phyloP scores from a whole-genome alignment of 2,113 vertebrate species.

The Myotis brandtii region DNA sequence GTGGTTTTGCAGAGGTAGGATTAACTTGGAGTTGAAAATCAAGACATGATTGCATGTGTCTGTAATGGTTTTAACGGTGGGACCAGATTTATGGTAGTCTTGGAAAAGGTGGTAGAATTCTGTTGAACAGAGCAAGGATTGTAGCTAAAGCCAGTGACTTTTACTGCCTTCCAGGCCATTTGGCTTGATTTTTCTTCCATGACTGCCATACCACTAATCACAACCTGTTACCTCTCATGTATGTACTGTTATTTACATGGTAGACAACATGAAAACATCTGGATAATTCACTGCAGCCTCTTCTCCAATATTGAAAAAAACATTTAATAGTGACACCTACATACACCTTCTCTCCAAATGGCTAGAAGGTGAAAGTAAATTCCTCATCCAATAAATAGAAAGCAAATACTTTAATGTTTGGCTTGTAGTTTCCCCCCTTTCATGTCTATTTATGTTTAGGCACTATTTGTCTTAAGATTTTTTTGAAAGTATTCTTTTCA shows the following conservation, averaged over 20 bases:
- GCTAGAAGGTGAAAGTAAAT: constrained; percentile 12
- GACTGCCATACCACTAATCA: not conserved
- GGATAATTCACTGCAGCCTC: not conserved
- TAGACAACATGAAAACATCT: not conserved
- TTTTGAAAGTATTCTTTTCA: not conserved
- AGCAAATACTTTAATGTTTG: constrained; percentile 21
- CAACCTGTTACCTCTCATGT: not conserved
- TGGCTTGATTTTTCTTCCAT: not conserved
- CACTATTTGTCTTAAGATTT: constrained; percentile 21
- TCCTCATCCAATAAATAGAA: not conserved
- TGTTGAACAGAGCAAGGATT: constrained; percentile 29
- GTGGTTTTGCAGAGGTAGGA: not conserved
- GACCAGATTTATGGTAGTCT: not conserved
- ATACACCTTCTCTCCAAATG: not conserved
- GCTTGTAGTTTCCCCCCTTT: not conserved
- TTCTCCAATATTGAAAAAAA: not conserved
- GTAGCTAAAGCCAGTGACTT: not conserved
- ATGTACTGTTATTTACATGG: not conserved
- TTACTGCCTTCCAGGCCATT: not conserved
- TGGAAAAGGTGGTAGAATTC: not conserved
- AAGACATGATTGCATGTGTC: not conserved
- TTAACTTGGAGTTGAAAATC: not conserved
- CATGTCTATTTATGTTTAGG: not conserved
- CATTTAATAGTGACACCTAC: not conserved
- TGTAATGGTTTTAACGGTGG: constrained; percentile 16